Evolutionary conservation across 2,888 invertebrate genomes (phyloP), one percentile per base, ranked within the genome.

Genomic region (Ecdyonurus torrentis): DNA sequence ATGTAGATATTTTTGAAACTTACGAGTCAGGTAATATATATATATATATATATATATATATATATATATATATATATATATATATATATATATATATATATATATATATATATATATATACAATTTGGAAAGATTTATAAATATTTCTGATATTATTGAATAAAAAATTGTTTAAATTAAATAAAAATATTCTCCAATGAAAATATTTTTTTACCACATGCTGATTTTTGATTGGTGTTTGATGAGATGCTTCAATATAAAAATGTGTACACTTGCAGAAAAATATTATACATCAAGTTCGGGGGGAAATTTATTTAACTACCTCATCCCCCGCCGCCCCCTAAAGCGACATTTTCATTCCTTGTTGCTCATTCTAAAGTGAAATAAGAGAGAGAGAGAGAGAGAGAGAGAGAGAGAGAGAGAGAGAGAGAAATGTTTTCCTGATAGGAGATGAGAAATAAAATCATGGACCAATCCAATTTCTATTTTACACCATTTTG

Each of bases 401-500:
- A 10, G 50, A 18, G 50, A 18, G 50, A 50, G 7, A 18, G 10
- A 18, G 18, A 7, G 50, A 50, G 50, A 50, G 50, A 50, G 20
- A 5, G 55, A 55, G 55, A 22, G 55, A 55, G 55, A 22, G n/a
- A 55, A 55, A 20, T 55, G 55, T 22, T 55, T n/a, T 55, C 22
- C 55, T 22, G n/a, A 22, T 22, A 55, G 55, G 55, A 55, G 55
- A 55, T 55, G 55, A 55, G 55, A 55, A 10, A 22, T 18, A 50
- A 7, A 50, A 18, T 15, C 15, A 55, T 22, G 55, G 55, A 55
- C 55, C 55, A 55, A 55, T 55, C 55, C 19, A 55, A 55, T 20
- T n/a, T 22, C 55, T 22, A 55, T 55, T 55, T 55, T 55, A 50
- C 55, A 10, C 55, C 55, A 55, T 55, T 55, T 55, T 55, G 55